A percentile compares a stretch with the other conserved stretches of the same genome.
Conservation (phyloP, 1,140 invertebrate species). For the Leptinotarsa lineolata region DNA sequence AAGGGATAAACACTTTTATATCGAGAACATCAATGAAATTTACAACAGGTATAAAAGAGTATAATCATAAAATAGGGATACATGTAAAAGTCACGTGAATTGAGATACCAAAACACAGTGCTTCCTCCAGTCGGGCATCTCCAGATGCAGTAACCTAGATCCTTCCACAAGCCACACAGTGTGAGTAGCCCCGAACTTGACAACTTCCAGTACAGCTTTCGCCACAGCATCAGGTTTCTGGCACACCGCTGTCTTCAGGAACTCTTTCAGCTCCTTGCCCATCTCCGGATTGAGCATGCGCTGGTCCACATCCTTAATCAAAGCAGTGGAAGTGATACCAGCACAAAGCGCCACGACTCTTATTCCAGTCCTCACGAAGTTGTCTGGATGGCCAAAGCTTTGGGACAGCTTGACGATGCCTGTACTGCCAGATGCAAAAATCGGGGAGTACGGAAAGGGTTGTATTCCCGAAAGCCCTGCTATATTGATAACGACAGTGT, state of each 20-base stretch:
- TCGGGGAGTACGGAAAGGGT: conserved; percentile 42
- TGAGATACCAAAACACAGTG: conserved; percentile 8
- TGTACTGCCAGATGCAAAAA: conserved; percentile 38
- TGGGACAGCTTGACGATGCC: conserved; percentile 46
- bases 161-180: conserved; percentile 49
- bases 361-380: conserved; percentile 60
- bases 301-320: conserved; percentile 58
- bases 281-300: conserved; percentile 44
- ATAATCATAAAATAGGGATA: neutral
- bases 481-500: conserved; percentile 48
- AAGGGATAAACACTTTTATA: too few species aligned
- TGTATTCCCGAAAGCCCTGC: conserved; percentile 42
- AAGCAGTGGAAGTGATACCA: conserved; percentile 59
- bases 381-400: conserved; percentile 56
- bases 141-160: conserved; percentile 41
- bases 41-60: neutral
- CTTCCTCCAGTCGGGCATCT: conserved; percentile 30
- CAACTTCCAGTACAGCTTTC: conserved; percentile 42
- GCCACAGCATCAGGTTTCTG: conserved; percentile 47
- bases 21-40: too few species aligned
- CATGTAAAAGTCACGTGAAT: conserved; percentile 9
- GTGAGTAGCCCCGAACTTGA: conserved; percentile 41
- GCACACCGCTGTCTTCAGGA: conserved; percentile 37
- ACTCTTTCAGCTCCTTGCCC: conserved; percentile 40
- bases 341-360: conserved; percentile 62